These are phyloP conservation scores for Melanaphis sacchari DNA, from an alignment of 1,140 invertebrate genomes.

Conservation along the genomic window DNA sequence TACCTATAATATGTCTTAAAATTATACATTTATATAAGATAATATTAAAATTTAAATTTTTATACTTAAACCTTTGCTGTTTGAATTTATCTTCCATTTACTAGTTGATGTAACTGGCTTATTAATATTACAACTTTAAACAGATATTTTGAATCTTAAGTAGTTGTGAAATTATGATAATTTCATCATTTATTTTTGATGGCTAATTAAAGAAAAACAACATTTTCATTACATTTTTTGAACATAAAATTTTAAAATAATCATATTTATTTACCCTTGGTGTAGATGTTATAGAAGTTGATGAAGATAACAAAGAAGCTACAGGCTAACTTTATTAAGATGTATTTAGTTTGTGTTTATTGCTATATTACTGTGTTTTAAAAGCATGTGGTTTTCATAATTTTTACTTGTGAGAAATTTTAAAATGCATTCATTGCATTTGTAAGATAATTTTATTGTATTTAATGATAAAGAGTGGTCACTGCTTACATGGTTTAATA, in stretches of 20 bases:
- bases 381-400: conserved; percentile 93
- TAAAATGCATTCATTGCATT: conserved; percentile 92
- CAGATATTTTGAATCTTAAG: conserved; percentile 40
- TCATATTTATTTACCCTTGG: conserved; percentile 20
- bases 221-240: not conserved
- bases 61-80: conserved; percentile 49
- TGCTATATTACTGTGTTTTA: conserved; percentile 85
- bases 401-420: conserved; percentile 94
- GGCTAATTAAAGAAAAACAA: conserved; percentile 70
- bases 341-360: conserved; percentile 75
- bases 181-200: conserved; percentile 90
- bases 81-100: conserved; percentile 56
- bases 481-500: conserved; percentile 87
- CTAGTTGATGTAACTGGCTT: conserved; percentile 62
- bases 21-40: no score
- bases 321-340: not conserved
- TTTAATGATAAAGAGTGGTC: conserved; percentile 91
- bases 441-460: conserved; percentile 90
- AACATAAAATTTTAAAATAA: not conserved
- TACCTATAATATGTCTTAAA: no score
- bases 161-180: conserved; percentile 89
- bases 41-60: not conserved
- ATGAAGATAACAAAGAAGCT: conserved; percentile 20
- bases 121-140: conserved; percentile 42
- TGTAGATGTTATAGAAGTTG: not conserved